phyloP scores from a whole-genome alignment of 2,797 vertebrate species.

The Hirundo rustica region DNA sequence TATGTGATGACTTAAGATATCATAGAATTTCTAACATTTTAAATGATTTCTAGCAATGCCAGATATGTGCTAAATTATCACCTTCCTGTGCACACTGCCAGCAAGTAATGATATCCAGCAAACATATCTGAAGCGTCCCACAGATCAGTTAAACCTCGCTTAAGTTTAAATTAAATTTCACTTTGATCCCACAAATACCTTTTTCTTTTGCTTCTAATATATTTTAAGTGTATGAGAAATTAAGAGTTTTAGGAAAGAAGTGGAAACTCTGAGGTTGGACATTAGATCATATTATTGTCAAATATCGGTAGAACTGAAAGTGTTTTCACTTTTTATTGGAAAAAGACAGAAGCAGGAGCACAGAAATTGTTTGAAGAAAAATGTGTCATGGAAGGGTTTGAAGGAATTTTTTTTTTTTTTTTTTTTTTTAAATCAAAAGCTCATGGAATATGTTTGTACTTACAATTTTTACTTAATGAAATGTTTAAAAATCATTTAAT shows the following conservation, averaged over 20 bases:
- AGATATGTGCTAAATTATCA: neutral
- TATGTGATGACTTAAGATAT: neutral
- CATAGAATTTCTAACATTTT: neutral
- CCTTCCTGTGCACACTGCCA: neutral
- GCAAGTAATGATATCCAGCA: neutral
- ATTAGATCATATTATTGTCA: neutral
- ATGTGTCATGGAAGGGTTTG: neutral
- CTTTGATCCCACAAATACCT: neutral
- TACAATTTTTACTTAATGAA: neutral
- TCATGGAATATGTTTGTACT: neutral
- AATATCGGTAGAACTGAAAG: neutral
- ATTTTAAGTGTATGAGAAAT: neutral
- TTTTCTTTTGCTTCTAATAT: neutral
- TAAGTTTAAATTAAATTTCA: neutral
- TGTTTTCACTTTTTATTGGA: neutral
- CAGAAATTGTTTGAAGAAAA: neutral
- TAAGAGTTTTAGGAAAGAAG: neutral
- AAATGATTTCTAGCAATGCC: neutral
- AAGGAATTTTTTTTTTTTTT: neutral
- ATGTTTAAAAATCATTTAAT: fast-evolving
- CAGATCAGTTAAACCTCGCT: neutral
- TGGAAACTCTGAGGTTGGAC: neutral
- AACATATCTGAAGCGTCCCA: neutral
- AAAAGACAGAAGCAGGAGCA: neutral
- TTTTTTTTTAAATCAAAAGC: neutral